These are phyloP conservation scores for Isichthys henryi DNA, from an alignment of 2,113 vertebrate genomes.

Conservation along the genomic window DNA sequence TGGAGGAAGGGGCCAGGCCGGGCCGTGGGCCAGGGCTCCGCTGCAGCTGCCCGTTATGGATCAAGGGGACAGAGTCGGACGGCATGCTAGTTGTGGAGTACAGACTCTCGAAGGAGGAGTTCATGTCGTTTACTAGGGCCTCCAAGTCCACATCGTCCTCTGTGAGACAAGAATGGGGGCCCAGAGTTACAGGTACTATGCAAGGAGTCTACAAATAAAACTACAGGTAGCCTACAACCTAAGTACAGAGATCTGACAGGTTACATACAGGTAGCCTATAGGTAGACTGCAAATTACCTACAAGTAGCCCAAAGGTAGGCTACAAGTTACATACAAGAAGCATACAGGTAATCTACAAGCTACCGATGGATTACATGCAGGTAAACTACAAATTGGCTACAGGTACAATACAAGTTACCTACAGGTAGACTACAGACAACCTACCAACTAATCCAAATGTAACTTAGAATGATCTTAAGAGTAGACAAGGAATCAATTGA, in stretches of 20 bases:
- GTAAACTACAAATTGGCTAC: not conserved
- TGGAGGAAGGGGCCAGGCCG: conserved; percentile 44
- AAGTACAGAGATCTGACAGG: not conserved
- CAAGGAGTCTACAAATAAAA: not conserved
- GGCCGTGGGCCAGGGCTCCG: conserved; percentile 46
- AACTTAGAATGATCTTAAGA: not conserved
- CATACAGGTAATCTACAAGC: not conserved
- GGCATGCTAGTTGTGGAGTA: conserved; percentile 63
- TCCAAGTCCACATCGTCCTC: conserved; percentile 90
- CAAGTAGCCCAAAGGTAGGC: not conserved
- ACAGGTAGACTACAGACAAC: not conserved
- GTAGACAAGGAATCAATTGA: not conserved
- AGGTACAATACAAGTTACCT: not conserved
- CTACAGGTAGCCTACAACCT: not conserved
- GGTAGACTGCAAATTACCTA: not conserved
- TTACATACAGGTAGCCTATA: not conserved
- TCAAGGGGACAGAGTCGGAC: conserved; percentile 73
- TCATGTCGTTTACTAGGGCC: conserved; percentile 88
- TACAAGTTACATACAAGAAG: not conserved
- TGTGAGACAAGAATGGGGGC: conserved; percentile 41
- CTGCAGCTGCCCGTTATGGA: conserved; percentile 68
- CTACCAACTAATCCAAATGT: not conserved
- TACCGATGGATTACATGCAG: no score
- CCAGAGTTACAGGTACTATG: not conserved
- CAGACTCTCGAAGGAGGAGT: conserved; percentile 80